Conservation (phyloP, 2,888 invertebrate genomes). For the Choreutis nemorana region DNA sequence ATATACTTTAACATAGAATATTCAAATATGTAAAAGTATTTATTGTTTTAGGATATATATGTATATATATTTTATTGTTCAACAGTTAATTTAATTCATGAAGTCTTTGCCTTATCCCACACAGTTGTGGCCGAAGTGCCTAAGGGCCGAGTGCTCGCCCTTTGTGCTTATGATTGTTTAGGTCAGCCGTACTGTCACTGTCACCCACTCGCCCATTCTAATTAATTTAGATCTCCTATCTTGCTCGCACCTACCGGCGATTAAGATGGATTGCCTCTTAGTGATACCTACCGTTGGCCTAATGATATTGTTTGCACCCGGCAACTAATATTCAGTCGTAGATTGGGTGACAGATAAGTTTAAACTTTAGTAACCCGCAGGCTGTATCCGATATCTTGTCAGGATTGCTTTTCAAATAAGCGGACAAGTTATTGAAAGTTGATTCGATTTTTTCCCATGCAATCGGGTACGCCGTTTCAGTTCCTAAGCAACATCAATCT, state of each 20-base stretch:
- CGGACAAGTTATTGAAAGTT: conserved; percentile 6
- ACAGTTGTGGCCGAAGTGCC: too few species aligned
- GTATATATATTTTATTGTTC: too few species aligned
- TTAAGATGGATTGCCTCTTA: conserved; percentile 27
- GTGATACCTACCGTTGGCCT: conserved; percentile 12
- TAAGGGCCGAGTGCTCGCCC: conserved; percentile 28
- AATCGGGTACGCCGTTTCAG: conserved; percentile 16
- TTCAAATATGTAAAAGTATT: too few species aligned
- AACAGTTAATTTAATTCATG: too few species aligned
- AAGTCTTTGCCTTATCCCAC: too few species aligned
- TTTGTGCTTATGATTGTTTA: conserved; percentile 38
- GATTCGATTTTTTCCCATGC: conserved; percentile 10
- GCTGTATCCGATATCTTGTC: too few species aligned
- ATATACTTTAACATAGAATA: too few species aligned
- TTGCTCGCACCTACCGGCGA: conserved; percentile 21
- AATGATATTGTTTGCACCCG: conserved; percentile 32
- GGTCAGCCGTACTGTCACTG: conserved; percentile 48
- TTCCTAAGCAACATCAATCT: conserved; percentile 7
- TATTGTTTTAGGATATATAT: too few species aligned
- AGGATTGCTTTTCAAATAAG: too few species aligned
- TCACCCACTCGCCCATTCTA: conserved; percentile 45
- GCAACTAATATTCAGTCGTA: conserved; percentile 20
- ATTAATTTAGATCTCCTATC: conserved; percentile 53
- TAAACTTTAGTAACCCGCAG: too few species aligned
- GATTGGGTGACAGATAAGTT: background rate